A percentile compares a stretch with the other conserved stretches of the same genome.
These are phyloP conservation scores for Benthosema pterotum DNA, from an alignment of 2,797 vertebrate species.

Conservation along the genomic window DNA sequence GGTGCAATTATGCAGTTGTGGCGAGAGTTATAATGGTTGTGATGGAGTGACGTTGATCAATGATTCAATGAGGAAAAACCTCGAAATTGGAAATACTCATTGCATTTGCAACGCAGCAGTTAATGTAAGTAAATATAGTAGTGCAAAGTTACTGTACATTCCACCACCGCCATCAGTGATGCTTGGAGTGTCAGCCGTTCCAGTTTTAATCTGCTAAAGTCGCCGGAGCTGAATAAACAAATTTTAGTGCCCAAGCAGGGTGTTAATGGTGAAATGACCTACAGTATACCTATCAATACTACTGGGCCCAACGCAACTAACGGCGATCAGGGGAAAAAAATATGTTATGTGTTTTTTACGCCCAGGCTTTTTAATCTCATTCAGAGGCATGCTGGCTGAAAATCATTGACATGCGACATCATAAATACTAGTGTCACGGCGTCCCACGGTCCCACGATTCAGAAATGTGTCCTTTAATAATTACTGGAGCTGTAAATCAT, in stretches of 20 bases:
- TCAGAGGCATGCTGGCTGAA: slow-evolving; percentile 18
- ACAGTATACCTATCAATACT: slow-evolving; percentile 29
- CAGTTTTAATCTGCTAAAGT: neutral
- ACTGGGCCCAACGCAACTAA: slow-evolving; percentile 36
- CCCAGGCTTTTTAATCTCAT: slow-evolving; percentile 35
- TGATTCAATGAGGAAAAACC: too few species aligned
- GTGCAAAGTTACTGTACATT: too few species aligned
- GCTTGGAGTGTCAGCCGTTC: neutral
- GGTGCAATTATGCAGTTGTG: too few species aligned
- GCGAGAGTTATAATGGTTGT: too few species aligned
- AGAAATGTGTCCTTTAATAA: slow-evolving; percentile 13
- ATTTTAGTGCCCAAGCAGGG: neutral
- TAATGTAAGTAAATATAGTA: too few species aligned
- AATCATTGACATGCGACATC: too few species aligned
- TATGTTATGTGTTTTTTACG: slow-evolving; percentile 27
- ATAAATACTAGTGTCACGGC: slow-evolving; percentile 11
- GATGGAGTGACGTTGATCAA: too few species aligned
- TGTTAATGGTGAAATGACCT: slow-evolving; percentile 19
- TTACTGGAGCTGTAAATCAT: slow-evolving; percentile 13
- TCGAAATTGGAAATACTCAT: too few species aligned
- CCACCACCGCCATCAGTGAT: neutral
- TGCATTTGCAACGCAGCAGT: too few species aligned
- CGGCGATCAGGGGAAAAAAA: slow-evolving; percentile 42
- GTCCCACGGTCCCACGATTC: too few species aligned
- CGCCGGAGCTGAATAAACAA: neutral